Percentiles rank a stretch among this genome's conserved stretches.
Conservation (phyloP, 2,797 vertebrate species). For the Takifugu ocellatus region DNA sequence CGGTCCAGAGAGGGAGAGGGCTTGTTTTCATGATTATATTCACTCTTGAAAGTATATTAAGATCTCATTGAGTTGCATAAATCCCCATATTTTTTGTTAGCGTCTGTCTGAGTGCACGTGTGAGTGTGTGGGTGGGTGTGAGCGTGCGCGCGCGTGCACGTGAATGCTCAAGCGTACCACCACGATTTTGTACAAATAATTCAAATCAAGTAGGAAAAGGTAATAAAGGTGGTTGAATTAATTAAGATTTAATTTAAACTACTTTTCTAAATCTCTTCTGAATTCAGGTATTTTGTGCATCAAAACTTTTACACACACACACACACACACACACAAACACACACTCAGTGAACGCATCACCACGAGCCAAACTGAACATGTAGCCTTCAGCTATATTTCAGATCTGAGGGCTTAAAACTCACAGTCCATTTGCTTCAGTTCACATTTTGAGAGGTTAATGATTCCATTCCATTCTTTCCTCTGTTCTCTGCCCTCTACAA, state of each 20-base stretch:
- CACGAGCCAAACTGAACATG: background rate
- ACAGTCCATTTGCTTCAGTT: slow-evolving; percentile 8
- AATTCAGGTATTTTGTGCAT: background rate
- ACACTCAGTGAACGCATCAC: background rate
- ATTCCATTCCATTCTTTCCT: too few species aligned
- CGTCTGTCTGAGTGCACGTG: background rate
- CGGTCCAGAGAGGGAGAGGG: slow-evolving; percentile 28
- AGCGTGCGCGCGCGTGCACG: background rate
- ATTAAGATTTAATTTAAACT: background rate
- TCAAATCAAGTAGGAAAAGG: background rate
- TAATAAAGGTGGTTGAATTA: background rate
- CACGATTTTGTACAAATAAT: background rate
- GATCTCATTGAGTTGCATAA: slow-evolving; percentile 45
- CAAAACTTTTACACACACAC: background rate
- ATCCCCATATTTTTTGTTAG: slow-evolving; percentile 15
- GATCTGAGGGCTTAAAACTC: slow-evolving; percentile 1
- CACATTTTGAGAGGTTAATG: slow-evolving; percentile 1
- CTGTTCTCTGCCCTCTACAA: too few species aligned
- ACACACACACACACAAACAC: background rate
- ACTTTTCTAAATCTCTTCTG: too few species aligned
- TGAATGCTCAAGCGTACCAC: slow-evolving; percentile 3
- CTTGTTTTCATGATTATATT: slow-evolving; percentile 66
- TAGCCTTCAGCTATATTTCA: background rate
- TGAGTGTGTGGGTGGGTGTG: background rate
- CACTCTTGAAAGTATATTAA: slow-evolving; percentile 55